Evolutionary conservation across 2,888 invertebrate genomes (phyloP).

Genomic region (Trichogramma dendrolimi): DNA sequence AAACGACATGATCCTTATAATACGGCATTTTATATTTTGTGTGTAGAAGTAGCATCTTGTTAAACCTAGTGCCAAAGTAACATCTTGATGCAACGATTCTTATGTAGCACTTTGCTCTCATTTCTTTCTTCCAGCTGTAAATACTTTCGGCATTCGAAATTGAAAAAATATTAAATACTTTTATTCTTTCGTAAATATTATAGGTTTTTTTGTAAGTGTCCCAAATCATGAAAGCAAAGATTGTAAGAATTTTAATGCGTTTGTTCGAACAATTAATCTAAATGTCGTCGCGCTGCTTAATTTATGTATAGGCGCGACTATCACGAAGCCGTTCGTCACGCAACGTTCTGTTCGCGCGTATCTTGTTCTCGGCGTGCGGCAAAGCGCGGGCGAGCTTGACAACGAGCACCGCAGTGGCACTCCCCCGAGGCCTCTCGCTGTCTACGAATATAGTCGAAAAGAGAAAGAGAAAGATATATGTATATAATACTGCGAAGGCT

Average conservation of each 20-base stretch:
- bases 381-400: constrained; percentile 31
- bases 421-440: constrained; percentile 31
- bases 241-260: not conserved
- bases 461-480: too few species aligned
- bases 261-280: constrained; percentile 45
- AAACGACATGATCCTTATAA: constrained; percentile 23
- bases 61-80: too few species aligned
- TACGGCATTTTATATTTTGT: not conserved
- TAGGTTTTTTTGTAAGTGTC: too few species aligned
- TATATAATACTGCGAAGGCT: constrained; percentile 21
- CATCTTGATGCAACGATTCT: too few species aligned
- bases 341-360: constrained; percentile 34
- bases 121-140: too few species aligned
- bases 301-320: constrained; percentile 43
- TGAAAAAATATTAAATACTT: too few species aligned
- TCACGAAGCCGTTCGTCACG: constrained; percentile 45
- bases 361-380: constrained; percentile 38
- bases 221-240: too few species aligned
- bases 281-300: constrained; percentile 47
- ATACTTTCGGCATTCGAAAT: too few species aligned
- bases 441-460: too few species aligned
- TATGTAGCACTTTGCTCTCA: too few species aligned
- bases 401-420: constrained; percentile 36
- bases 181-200: too few species aligned
- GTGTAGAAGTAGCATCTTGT: too few species aligned